phyloP scores from a whole-genome alignment of 1,140 invertebrate genomes.

The Aphaenogaster floridana region DNA sequence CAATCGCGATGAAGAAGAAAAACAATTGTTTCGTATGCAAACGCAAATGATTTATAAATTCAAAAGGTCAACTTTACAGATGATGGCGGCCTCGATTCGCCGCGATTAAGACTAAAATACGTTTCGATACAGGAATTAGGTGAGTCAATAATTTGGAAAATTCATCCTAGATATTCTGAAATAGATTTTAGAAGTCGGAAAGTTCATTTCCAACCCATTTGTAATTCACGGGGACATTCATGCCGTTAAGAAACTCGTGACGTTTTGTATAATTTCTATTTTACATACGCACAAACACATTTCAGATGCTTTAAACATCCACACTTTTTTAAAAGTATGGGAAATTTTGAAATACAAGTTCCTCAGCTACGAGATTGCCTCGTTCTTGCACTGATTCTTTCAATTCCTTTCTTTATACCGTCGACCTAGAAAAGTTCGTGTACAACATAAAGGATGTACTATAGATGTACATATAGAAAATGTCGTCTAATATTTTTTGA shows the following conservation, averaged over 20 bases:
- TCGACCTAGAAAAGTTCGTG: conserved; percentile 27
- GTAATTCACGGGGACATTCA: background rate
- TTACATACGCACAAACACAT: background rate
- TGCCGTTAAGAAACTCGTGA: background rate
- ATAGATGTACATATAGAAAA: background rate
- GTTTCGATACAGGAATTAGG: background rate
- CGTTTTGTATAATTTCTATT: background rate
- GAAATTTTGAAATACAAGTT: background rate
- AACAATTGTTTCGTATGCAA: conserved; percentile 19
- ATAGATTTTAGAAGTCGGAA: background rate
- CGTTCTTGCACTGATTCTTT: conserved; percentile 39
- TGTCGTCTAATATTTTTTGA: background rate
- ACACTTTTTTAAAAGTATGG: background rate
- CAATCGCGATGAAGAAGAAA: background rate
- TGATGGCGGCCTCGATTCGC: background rate
- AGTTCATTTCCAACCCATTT: background rate
- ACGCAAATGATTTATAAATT: conserved; percentile 20
- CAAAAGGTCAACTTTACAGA: conserved; percentile 28
- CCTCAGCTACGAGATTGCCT: conserved; percentile 4
- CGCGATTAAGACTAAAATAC: background rate
- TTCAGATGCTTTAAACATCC: background rate
- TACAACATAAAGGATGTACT: background rate
- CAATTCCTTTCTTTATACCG: conserved; percentile 3
- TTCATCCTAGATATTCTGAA: background rate
- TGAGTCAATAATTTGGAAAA: conserved; percentile 9